phyloP scores from a whole-genome alignment of 2,888 invertebrate species.

The Agrotis segetum region DNA sequence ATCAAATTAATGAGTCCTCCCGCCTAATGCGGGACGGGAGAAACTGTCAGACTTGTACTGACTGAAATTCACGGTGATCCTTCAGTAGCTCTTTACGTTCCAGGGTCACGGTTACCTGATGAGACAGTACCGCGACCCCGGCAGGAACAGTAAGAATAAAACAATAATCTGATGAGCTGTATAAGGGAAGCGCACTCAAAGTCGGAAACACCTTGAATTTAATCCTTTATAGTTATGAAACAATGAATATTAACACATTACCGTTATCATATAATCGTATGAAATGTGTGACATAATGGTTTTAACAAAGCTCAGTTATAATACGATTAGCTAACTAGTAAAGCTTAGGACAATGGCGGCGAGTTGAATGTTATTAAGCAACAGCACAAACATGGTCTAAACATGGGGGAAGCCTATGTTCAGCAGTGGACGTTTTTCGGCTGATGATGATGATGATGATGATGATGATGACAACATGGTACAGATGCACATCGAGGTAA shows the following conservation, averaged over 20 bases:
- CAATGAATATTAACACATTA: background rate
- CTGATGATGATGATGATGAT: no score
- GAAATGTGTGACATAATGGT: background rate
- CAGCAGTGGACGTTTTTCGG: no score
- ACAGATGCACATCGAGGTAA: no score
- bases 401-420: no score
- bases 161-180: background rate
- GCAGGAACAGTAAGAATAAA: background rate
- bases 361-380: conserved; percentile 5
- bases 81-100: no score
- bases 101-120: no score
- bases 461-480: background rate
- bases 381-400: background rate
- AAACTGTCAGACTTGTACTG: no score
- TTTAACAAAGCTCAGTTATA: background rate
- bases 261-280: background rate
- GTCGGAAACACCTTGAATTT: background rate
- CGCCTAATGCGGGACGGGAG: no score
- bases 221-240: background rate
- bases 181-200: background rate
- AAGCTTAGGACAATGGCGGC: background rate
- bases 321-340: background rate
- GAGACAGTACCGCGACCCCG: no score
- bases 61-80: no score
- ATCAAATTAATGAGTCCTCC: no score